Conservation (phyloP, 2,113 vertebrate genomes). For the Herpetotheres cachinnans region DNA sequence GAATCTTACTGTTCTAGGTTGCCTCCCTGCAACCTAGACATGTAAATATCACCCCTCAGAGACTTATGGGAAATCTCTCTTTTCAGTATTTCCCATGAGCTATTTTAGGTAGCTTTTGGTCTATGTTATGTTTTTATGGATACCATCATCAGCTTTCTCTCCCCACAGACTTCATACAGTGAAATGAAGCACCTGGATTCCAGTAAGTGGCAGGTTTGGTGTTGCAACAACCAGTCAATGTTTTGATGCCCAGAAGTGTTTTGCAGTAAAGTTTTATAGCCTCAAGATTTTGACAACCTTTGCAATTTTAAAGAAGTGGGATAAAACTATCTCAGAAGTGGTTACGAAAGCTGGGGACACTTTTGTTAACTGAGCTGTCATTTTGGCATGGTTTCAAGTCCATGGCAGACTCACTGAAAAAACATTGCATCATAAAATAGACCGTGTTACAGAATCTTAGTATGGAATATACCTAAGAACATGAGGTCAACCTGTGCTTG, state of each 20-base stretch:
- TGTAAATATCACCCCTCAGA: background rate
- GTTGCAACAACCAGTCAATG: background rate
- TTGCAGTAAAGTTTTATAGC: background rate
- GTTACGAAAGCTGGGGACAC: slow-evolving; percentile 32
- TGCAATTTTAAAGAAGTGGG: slow-evolving; percentile 29
- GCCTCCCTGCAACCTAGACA: background rate
- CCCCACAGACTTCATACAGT: background rate
- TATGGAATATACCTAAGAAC: slow-evolving; percentile 40
- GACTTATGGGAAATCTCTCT: background rate
- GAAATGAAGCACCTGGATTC: background rate
- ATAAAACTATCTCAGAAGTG: slow-evolving; percentile 37
- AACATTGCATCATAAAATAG: slow-evolving; percentile 48
- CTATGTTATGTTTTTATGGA: background rate
- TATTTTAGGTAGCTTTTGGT: background rate
- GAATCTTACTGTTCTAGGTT: background rate
- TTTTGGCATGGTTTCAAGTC: slow-evolving; percentile 21
- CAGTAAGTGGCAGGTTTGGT: background rate
- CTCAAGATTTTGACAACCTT: background rate
- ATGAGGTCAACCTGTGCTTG: background rate
- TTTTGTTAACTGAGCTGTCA: slow-evolving; percentile 71
- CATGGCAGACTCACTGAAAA: slow-evolving; percentile 24
- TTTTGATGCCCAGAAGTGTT: background rate
- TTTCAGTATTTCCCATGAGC: background rate
- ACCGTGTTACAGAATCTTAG: slow-evolving; percentile 34
- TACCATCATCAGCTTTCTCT: background rate